Evolutionary conservation across 2,113 vertebrate genomes (phyloP), one percentile per base, ranked within the genome.

Genomic region (Oxyruncus cristatus): DNA sequence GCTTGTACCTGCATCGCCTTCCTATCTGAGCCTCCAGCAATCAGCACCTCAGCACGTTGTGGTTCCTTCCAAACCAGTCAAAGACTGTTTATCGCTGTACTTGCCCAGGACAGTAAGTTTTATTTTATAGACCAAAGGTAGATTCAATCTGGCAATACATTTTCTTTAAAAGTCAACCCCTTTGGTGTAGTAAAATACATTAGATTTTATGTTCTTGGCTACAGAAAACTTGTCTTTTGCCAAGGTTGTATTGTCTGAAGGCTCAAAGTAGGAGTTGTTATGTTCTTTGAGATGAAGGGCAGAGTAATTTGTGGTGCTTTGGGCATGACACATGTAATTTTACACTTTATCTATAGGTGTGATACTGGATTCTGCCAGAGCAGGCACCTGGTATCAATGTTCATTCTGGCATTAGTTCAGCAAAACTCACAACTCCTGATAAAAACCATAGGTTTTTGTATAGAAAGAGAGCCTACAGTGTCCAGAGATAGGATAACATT

Each of bases 131-230:
- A 90, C 72, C 92, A 95, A 94, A 95, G 84, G 96, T 91, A 96
- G 66, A 89, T 97, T 97, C 95, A 85, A 86, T 95, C 83, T 95
- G 80, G 94, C 77, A 92, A 92, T 94, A 87, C 35, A 91, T 97
- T 96, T 80, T 95, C 78, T 96, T 88, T 92, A 95, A 92, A 94
- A 97, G 95, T 92, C 89, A 93, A 62, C 92, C 89, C 68, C 95
- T 88, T 82, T 62, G 42, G 88, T 71, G 32, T 86, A 91, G 92
- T 97, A 93, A 98, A 98, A 97, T 96, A 93, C 92, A 97, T 97
- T 96, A 96, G 75, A 71, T 97, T 97, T 98, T 97, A 98, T 97
- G 95, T 96, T 93, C 86, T 98, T 98, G 97, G 97, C 97, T 97
- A 97, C 66, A 53, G 95, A 95, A 97, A 89, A 20, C 85, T 96